These are phyloP conservation scores for Budorcas taxicolor DNA, from an alignment of 2,113 vertebrate genomes.

Conservation along the genomic window DNA sequence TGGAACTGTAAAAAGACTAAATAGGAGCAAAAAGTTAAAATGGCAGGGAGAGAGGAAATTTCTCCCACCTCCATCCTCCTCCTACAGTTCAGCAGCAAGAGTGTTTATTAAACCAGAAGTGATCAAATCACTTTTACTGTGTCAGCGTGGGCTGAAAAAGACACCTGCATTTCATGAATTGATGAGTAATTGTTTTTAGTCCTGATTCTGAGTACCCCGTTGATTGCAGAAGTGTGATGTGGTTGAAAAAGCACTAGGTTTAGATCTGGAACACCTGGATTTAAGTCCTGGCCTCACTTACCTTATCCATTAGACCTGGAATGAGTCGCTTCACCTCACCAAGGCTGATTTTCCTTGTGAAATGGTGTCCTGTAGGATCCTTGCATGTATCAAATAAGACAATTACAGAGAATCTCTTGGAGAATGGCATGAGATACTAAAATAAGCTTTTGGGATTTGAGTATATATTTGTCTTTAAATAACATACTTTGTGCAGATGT, in stretches of 20 bases:
- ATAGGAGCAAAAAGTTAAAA: not conserved
- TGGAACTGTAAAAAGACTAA: not conserved
- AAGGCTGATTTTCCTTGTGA: slow-evolving; percentile 37
- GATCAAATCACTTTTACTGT: slow-evolving; percentile 54
- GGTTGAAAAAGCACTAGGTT: slow-evolving; percentile 33
- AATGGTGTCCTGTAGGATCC: not conserved
- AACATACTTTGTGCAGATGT: not conserved
- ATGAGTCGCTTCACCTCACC: slow-evolving; percentile 50
- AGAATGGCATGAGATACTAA: not conserved
- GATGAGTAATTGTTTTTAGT: slow-evolving; percentile 68
- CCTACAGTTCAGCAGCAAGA: not conserved
- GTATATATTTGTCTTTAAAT: not conserved
- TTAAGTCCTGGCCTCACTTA: slow-evolving; percentile 23
- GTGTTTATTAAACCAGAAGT: slow-evolving; percentile 47
- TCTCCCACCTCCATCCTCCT: not conserved
- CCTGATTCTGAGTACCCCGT: slow-evolving; percentile 61
- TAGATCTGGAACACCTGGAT: slow-evolving; percentile 64
- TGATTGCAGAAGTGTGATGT: slow-evolving; percentile 56
- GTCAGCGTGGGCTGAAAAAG: slow-evolving; percentile 53
- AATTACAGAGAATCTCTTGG: slow-evolving; percentile 14
- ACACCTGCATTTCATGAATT: slow-evolving; percentile 67
- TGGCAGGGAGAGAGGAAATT: not conserved
- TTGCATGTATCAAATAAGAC: slow-evolving; percentile 6
- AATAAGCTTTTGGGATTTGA: not conserved
- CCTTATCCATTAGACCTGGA: slow-evolving; percentile 25